Evolutionary conservation across 1,140 invertebrate species (phyloP).

Genomic region (Cydia pomonella): DNA sequence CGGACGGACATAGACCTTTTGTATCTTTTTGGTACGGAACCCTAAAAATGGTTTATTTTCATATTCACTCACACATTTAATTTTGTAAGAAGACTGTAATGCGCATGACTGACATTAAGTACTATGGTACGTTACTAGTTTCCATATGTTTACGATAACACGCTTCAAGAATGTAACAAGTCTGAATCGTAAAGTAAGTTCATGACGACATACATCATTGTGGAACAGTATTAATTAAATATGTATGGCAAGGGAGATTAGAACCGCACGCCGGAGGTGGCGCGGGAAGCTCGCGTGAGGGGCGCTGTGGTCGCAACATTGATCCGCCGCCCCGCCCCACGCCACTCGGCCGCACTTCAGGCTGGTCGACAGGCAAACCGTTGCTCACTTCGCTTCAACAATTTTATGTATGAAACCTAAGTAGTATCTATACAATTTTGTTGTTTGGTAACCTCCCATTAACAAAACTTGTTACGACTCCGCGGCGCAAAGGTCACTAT

Average conservation of each 20-base stretch:
- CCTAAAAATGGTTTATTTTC: too few species aligned
- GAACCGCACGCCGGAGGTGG: background rate
- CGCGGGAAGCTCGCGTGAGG: background rate
- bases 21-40: too few species aligned
- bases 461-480: constrained; percentile 55
- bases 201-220: constrained; percentile 16
- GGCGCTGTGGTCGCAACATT: constrained; percentile 52
- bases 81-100: constrained; percentile 27
- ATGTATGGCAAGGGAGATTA: constrained; percentile 9
- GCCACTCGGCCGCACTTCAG: constrained; percentile 61
- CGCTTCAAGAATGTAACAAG: constrained; percentile 32
- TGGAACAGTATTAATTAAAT: constrained; percentile 23
- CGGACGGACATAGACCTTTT: too few species aligned
- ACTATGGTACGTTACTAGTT: background rate
- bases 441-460: constrained; percentile 67
- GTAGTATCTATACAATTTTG: constrained; percentile 70
- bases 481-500: constrained; percentile 51
- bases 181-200: background rate
- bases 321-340: constrained; percentile 52
- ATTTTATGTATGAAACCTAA: constrained; percentile 66
- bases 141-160: background rate
- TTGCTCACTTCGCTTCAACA: constrained; percentile 66
- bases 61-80: too few species aligned
- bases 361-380: constrained; percentile 39
- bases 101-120: background rate